Base-by-base conservation (phyloP, 2,797 vertebrate species). In the Sebastes steindachneri region DNA sequence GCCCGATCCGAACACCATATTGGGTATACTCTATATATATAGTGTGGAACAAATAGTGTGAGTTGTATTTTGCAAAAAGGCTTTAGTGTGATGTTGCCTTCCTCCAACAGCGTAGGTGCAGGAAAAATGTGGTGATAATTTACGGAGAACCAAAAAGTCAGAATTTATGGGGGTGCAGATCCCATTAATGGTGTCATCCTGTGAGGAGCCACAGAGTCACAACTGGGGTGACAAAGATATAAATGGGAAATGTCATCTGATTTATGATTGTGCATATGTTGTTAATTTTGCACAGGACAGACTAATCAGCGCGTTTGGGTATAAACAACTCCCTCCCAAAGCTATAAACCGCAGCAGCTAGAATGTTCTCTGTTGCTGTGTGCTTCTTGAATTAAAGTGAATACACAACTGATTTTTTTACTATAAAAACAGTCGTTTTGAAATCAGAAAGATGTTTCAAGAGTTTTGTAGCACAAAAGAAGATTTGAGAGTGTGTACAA, bases 231-330 rank as follows among this genome's bases (percentile, higher is more conserved):
- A 62, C 76, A 73, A 37, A 74, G 66, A 83, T 54, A 54, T 68
- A 83, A 82, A 86, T 29, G 62, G 41, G 28, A 79, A 80, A 82
- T 72, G 57, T 59, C 79, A 65, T 62, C 54, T 76, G 86, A 90
- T 89, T 86, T 81, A 88, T 73, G 63, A 73, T 69, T 79, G 73
- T 9, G 60, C 83, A 82, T 82, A 55, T 78, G 81, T 59, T 85
- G 68, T 79, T 88, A 29, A 87, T 82, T 81, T 84, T 73, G 58
- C 75, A 75, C 21, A 66, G 57, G 76, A 66, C 73, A 63, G 54
- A 59, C 55, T 70, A 69, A 75, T 86, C 80, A 83, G 48, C 54
- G 62, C 2, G 63, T 29, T 33, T 67, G 69, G 65, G 41, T 29
- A 66, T 79, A 83, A 89, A 89, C 72, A 87, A 37, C 64, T 72